Base-by-base conservation (phyloP, 2,113 vertebrate species). In the Pelusios castaneus region DNA sequence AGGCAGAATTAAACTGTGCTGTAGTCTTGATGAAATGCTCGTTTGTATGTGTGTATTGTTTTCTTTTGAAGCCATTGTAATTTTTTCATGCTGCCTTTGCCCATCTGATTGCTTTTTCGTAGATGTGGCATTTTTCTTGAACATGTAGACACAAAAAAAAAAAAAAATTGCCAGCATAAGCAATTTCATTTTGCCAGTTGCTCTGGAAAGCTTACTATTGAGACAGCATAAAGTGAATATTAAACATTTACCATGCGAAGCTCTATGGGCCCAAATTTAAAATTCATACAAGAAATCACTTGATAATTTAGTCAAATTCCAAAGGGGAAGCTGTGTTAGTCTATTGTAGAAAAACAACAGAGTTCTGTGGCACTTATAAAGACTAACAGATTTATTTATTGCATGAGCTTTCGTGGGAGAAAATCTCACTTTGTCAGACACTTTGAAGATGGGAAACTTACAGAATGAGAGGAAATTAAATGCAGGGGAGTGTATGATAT, bases 31-130 rank as follows among this genome's bases (percentile, higher is more conserved):
- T 34, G 43, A 94, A 92, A 52, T 45, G 34, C 63, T 91, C 8
- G 45, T 95, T 87, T 95, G 38, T 91, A 83, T 14, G 29, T 34
- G 4, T 12, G 4, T 25, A 38, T 6, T 45, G 56, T 84, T 95
- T 95, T 92, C 80, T 77, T 96, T 90, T 47, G 70, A 94, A 92
- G 75, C 25, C 91, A 12, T 89, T 91, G 77, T 82, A 82, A 84
- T 17, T 89, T 93, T 96, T 88, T 95, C 82, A 60, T 41, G 90
- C 34, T 78, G 10, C 45, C 92, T 92, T 93, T 89, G 49, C 79
- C 31, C 8, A 91, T 95, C 87, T 25, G 73, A 24, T 81, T 84
- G 79, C 41, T 91, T 94, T 95, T 82, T 82, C 10, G 77, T 91
- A 90, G 87, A 82, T 89, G 89, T 94, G 45, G 9, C 58, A 70